Base-by-base conservation (phyloP, 2,888 invertebrate species). In the Petrolisthes cinctipes region DNA sequence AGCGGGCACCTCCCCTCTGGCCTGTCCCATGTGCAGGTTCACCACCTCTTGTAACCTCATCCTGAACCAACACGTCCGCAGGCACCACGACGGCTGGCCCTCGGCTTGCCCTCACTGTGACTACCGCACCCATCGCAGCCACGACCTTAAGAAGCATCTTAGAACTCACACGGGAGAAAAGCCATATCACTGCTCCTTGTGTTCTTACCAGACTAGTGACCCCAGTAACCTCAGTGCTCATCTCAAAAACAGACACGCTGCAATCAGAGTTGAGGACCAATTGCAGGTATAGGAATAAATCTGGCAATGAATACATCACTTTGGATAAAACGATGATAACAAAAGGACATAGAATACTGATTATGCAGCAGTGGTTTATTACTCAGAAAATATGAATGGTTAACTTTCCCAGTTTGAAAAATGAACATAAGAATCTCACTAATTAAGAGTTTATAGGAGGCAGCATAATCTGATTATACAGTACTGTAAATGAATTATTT, bases 141-240 rank as follows among this genome's bases (percentile, higher is more conserved):
- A 88, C 81, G 87, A 88, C 87, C 53, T 88, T 3, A 88, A 84
- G 66, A 88, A 88, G 84, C 87, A 88, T 37, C 81, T 84, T 37
- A 71, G 87, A 56, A 88, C 87, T 20, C 87, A 88, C 81, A 88
- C 87, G 1, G 87, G 87, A 68, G 87, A 88, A 71, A 88, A 88
- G 81, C 87, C 87, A 5, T 88, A 81, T 56, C 81, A 81, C 84
- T 88, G 87, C 71, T 20, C 23, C 11, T 66, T 75, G n/a, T 88
- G 87, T 37, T 68, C 87, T 14, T 88, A 88, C 75, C 87, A 88
- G 66, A 84, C 87, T 53, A 83, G 87, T 53, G 87, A 88, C 73
- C 83, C 84, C 20, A 88, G 87, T 75, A 88, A 88, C 54, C 81
- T 88, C 11, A 61, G 75, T 9, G 87, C 87, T 53, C 87, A 88